Conservation (phyloP, 2,113 vertebrate genomes). For the Taurulus bubalis region DNA sequence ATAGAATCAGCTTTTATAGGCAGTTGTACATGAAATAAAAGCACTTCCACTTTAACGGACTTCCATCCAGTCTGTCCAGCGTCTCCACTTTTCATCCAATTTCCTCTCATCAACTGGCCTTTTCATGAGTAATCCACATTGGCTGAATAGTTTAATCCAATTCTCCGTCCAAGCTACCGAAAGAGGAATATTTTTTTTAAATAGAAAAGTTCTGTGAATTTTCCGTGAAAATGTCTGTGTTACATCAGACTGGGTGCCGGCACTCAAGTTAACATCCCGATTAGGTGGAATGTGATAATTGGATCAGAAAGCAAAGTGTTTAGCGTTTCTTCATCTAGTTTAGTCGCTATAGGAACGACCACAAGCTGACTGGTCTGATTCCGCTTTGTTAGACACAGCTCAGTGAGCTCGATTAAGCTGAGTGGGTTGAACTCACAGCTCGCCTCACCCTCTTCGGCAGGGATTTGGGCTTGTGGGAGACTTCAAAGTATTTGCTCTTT, state of each 20-base stretch:
- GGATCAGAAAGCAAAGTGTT: slow-evolving; percentile 23
- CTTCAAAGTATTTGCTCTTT: slow-evolving; percentile 52
- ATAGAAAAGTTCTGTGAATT: no score
- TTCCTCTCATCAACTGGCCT: slow-evolving; percentile 25
- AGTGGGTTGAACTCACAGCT: slow-evolving; percentile 27
- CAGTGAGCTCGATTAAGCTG: slow-evolving; percentile 19
- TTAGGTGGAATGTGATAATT: slow-evolving; percentile 8
- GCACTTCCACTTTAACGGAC: slow-evolving; percentile 21
- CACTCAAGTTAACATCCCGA: slow-evolving; percentile 1
- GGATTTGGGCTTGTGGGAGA: slow-evolving; percentile 38
- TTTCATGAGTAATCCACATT: slow-evolving; percentile 36
- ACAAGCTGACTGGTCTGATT: neutral
- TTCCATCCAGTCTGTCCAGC: neutral
- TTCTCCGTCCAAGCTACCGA: slow-evolving; percentile 18
- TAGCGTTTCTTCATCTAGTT: slow-evolving; percentile 3
- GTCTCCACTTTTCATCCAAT: slow-evolving; percentile 25
- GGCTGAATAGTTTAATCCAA: slow-evolving; percentile 55
- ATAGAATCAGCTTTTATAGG: slow-evolving; percentile 22
- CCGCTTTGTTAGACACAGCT: slow-evolving; percentile 30
- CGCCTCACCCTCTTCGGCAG: neutral
- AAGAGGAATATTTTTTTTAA: neutral
- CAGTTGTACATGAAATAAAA: slow-evolving; percentile 10
- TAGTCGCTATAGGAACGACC: neutral
- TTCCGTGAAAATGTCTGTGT: no score
- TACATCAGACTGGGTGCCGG: neutral